Percentiles rank a stretch among this genome's conserved stretches.
These are phyloP conservation scores for Drosophila carrolli DNA, from an alignment of 1,140 invertebrate species.

Conservation along the genomic window DNA sequence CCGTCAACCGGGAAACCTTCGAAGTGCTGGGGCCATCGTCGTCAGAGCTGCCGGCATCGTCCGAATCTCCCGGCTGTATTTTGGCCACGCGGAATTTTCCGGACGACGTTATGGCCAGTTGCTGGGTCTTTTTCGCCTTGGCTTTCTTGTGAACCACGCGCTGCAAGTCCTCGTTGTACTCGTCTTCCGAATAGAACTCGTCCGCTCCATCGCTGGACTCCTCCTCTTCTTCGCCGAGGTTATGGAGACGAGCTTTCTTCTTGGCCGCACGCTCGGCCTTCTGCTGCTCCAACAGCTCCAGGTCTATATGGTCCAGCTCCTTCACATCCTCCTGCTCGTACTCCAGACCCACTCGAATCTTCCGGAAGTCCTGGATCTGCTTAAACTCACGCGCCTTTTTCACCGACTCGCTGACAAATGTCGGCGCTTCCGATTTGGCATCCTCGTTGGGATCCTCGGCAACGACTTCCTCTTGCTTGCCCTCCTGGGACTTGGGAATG, in stretches of 20 bases:
- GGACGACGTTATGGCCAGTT: conserved; percentile 85
- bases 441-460: conserved; percentile 68
- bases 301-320: conserved; percentile 86
- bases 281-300: conserved; percentile 86
- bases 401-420: conserved; percentile 79
- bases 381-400: conserved; percentile 80
- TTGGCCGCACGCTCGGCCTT: conserved; percentile 84
- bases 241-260: conserved; percentile 67
- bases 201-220: conserved; percentile 86
- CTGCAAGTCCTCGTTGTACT: conserved; percentile 85
- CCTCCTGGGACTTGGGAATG: conserved; percentile 85
- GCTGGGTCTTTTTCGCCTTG: conserved; percentile 81
- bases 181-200: conserved; percentile 88
- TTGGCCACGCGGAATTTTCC: conserved; percentile 86
- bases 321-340: conserved; percentile 89
- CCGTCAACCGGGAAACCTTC: conserved; percentile 87
- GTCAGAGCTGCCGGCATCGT: conserved; percentile 84
- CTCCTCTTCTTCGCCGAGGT: conserved; percentile 74
- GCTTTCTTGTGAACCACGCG: conserved; percentile 85
- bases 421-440: conserved; percentile 70
- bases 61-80: conserved; percentile 64
- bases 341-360: conserved; percentile 90
- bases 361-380: conserved; percentile 91
- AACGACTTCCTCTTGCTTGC: conserved; percentile 44
- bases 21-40: conserved; percentile 58